Percentiles rank a stretch among this genome's conserved stretches.
phyloP scores from a whole-genome alignment of 2,888 invertebrate genomes.

The Lasioglossum figueresi region DNA sequence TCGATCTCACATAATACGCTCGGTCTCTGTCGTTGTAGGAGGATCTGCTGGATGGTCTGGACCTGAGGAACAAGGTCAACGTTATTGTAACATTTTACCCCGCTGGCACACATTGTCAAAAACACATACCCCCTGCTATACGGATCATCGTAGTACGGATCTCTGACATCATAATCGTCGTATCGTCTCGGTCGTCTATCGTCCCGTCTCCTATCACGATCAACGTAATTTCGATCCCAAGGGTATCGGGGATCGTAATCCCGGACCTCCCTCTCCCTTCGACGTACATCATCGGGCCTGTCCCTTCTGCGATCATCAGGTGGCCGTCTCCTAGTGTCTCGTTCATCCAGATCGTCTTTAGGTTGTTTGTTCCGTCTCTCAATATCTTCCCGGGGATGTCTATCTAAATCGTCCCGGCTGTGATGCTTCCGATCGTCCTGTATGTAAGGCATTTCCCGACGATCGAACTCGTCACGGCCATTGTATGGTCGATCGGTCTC shows the following conservation, averaged over 20 bases:
- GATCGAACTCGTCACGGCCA: slow-evolving; percentile 80
- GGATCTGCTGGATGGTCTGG: slow-evolving; percentile 82
- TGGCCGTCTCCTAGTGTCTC: slow-evolving; percentile 75
- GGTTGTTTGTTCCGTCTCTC: slow-evolving; percentile 77
- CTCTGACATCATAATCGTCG: slow-evolving; percentile 80
- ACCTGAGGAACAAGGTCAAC: slow-evolving; percentile 67
- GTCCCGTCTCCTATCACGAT: slow-evolving; percentile 80
- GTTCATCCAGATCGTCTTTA: slow-evolving; percentile 79
- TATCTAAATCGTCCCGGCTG: slow-evolving; percentile 80
- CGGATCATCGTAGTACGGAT: slow-evolving; percentile 80
- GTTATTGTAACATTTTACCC: background rate
- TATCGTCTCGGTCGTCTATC: slow-evolving; percentile 79
- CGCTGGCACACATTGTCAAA: background rate
- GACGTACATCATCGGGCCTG: slow-evolving; percentile 74
- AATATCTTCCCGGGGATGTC: slow-evolving; percentile 76
- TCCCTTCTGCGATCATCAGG: slow-evolving; percentile 77
- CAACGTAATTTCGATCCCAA: slow-evolving; percentile 76
- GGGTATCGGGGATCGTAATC: slow-evolving; percentile 79
- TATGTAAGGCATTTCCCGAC: slow-evolving; percentile 77
- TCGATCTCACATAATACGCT: slow-evolving; percentile 78
- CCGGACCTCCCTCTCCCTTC: slow-evolving; percentile 72
- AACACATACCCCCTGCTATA: slow-evolving; percentile 77
- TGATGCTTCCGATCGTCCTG: slow-evolving; percentile 79
- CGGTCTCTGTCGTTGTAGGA: slow-evolving; percentile 82
- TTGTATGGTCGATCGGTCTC: slow-evolving; percentile 79